Conservation (phyloP, 2,113 vertebrate genomes). For the Tylochromis polylepis region DNA sequence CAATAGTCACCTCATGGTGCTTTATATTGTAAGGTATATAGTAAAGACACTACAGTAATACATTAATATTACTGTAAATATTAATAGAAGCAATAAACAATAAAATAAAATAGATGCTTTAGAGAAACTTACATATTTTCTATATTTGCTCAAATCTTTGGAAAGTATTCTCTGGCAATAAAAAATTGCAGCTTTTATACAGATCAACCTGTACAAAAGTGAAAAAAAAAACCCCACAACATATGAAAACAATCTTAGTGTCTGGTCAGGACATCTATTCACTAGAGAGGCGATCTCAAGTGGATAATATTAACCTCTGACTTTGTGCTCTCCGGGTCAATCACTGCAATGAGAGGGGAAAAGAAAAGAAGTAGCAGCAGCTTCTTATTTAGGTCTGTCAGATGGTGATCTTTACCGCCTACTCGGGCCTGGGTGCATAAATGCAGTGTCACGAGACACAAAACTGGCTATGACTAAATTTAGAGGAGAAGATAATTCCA, state of each 20-base stretch:
- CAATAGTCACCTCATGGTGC: not conserved
- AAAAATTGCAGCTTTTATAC: not conserved
- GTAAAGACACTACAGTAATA: not conserved
- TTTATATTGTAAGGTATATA: not conserved
- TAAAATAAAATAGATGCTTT: not conserved
- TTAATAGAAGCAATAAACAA: not conserved
- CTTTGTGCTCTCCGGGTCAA: not conserved
- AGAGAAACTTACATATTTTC: not conserved
- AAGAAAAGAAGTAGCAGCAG: not conserved
- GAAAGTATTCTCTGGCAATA: not conserved
- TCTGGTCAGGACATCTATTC: not conserved
- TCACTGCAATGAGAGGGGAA: not conserved
- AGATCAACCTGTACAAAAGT: not conserved
- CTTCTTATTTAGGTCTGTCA: not conserved
- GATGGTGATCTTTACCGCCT: not conserved
- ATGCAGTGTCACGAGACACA: not conserved
- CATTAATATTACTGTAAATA: not conserved
- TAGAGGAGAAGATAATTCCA: not conserved
- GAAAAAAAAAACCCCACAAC: rapidly evolving
- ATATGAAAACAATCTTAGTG: not conserved
- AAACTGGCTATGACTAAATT: not conserved
- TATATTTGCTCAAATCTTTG: not conserved
- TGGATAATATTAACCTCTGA: not conserved
- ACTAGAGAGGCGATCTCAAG: not conserved
- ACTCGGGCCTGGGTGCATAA: not conserved